Conservation (phyloP, 2,888 invertebrate species). For the Pollenia amentaria region DNA sequence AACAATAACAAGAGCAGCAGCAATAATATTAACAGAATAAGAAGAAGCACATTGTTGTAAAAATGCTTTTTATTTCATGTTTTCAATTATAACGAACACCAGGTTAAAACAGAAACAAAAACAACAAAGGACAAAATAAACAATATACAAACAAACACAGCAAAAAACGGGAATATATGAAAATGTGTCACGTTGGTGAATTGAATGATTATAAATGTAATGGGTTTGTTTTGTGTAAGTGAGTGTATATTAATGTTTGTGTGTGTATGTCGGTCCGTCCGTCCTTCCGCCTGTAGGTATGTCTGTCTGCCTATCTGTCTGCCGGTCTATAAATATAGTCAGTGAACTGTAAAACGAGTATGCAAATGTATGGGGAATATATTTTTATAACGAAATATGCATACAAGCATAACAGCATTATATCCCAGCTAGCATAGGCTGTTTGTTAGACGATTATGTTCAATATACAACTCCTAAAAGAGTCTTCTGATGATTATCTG, state of each 20-base stretch:
- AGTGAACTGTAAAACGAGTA: slow-evolving; percentile 61
- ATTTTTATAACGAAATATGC: not conserved
- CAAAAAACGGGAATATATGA: slow-evolving; percentile 3
- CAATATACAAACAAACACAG: not conserved
- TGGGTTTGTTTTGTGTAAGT: slow-evolving; percentile 39
- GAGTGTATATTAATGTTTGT: not conserved
- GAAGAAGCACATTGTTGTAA: slow-evolving; percentile 52
- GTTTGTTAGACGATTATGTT: too few species aligned
- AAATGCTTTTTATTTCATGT: slow-evolving; percentile 68
- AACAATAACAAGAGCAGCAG: slow-evolving; percentile 37
- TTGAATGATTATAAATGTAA: slow-evolving; percentile 46
- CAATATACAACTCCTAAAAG: too few species aligned
- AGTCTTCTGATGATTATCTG: too few species aligned
- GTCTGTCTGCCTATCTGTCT: not conserved
- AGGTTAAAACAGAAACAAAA: slow-evolving; percentile 12
- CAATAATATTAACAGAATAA: not conserved
- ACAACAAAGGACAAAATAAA: not conserved
- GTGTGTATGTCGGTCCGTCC: not conserved
- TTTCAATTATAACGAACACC: slow-evolving; percentile 70
- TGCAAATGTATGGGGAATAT: slow-evolving; percentile 50
- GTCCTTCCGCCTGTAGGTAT: not conserved
- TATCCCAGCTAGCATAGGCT: too few species aligned
- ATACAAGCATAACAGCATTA: not conserved
- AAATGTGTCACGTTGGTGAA: slow-evolving; percentile 70
- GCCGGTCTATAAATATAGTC: slow-evolving; percentile 24